Evolutionary conservation across 2,888 invertebrate genomes (phyloP), one percentile per base, ranked within the genome.

Genomic region (Aporophyla nigra): DNA sequence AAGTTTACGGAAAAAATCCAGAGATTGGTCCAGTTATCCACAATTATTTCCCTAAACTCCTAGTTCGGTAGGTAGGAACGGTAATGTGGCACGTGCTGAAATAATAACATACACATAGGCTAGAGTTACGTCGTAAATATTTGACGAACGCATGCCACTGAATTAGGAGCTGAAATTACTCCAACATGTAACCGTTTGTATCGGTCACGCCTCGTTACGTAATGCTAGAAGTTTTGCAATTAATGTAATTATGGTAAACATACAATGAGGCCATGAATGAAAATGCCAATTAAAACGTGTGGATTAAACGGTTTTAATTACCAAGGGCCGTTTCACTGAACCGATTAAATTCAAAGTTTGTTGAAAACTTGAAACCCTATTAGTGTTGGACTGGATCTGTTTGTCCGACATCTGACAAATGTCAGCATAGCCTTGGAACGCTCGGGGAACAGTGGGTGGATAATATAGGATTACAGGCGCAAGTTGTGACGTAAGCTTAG

Each of bases 401-500:
- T 56, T 56, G 65, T 71, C 16, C 6, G 78, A 33, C 53, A 73
- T 59, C 51, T 53, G 79, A 61, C 58, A 70, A 80, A 80, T 75
- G 81, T 80, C 80, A 75, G 49, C 16, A 14, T 21, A 66, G 75
- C 81, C 69, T 80, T 80, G 81, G 54, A 66, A 33, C 40, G 19
- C 53, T 54, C 68, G 63, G 49, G 58, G 54, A 70, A 58, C 33
- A 66, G 75, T 80, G 65, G 69, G 65, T 46, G 75, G 75, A 66
- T 80, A 63, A 74, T 59, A 80, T 66, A 80, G 65, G 69, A 80
- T 80, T 80, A 80, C 81, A 70, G 46, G 49, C 75, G 59, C 56
- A 56, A 65, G 14, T n/a, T 67, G 78, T 78, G 81, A 80, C 69
- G 75, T 66, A 74, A 75, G 65, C 75, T 56, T 56, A 16, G 51